Base-by-base conservation (phyloP, 2,113 vertebrate genomes). In the Hippolais icterina region DNA sequence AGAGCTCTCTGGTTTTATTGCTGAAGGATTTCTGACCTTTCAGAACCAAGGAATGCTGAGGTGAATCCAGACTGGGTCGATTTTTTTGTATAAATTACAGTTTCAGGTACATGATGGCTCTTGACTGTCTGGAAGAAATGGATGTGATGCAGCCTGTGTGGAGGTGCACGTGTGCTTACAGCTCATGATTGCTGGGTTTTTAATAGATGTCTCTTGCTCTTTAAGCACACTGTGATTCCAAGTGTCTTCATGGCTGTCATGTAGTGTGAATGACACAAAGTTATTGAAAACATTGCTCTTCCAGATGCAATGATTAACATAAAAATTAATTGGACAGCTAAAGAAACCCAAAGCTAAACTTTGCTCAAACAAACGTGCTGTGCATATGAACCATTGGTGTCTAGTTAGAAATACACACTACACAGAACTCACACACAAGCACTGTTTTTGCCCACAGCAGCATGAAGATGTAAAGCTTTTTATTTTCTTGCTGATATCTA, bases 391-490 rank as follows among this genome's bases (percentile, higher is more conserved):
- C 28, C 19, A 2, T 4, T 47, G 31, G 23, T 54, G 54, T 56
- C 70, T 25, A 39, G 59, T 50, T 77, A 80, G 87, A 91, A 79
- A 65, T 39, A 42, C n/a, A 50, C 1, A 0, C 33, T 52, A 15
- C 53, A 53, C 23, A 89, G 25, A 69, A 31, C 50, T 77, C 63
- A 20, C 50, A 65, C 50, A 39, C 6, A 8, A 50, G 31, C 4
- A 0, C 39, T 39, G 19, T 1, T 80, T 85, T 77, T 83, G 31
- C 71, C 54, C 35, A 77, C 31, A 77, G 57, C 75, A 65, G 29
- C 19, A 37, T 10, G 42, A 65, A 91, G 44, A 83, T 21, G 19
- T 90, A 91, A 74, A 88, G 71, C 76, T 74, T 83, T 88, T 83
- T 50, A 63, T 95, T 92, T 88, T 61, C 60, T 54, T 63, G 21